Conservation (phyloP, 2,888 invertebrate genomes). For the Petrolisthes cinctipes region DNA sequence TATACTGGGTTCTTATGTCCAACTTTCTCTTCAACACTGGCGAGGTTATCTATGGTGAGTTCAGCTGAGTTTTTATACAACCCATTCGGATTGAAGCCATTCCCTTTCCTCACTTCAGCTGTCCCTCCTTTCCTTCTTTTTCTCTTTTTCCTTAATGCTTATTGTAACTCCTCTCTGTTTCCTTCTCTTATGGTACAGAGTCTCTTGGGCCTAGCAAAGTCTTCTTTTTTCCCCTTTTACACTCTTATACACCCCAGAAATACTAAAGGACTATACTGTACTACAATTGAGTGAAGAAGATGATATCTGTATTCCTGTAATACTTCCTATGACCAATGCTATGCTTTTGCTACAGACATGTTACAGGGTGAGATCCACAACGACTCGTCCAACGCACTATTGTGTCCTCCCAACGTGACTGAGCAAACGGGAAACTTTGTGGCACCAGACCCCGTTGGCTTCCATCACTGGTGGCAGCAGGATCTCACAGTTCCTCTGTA, state of each 20-base stretch:
- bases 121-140: not conserved
- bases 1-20: slow-evolving; percentile 93
- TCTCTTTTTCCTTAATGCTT: not conserved
- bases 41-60: slow-evolving; percentile 74
- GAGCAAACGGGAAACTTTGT: not conserved
- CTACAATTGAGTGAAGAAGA: too few species aligned
- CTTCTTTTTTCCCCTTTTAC: not conserved
- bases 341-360: slow-evolving; percentile 23
- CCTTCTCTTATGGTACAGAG: not conserved
- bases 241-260: not conserved
- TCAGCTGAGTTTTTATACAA: not conserved
- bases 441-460: slow-evolving; percentile 63
- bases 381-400: slow-evolving; percentile 35
- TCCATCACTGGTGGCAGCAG: slow-evolving; percentile 79
- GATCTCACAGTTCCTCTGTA: slow-evolving; percentile 85
- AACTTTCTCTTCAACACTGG: slow-evolving; percentile 92
- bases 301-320: too few species aligned
- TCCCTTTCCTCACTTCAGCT: not conserved
- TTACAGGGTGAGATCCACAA: slow-evolving; percentile 50
- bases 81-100: not conserved
- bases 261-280: too few species aligned
- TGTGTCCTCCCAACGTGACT: slow-evolving; percentile 55
- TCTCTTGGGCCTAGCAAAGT: too few species aligned
- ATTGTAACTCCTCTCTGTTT: not conserved
- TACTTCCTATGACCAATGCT: not conserved